Evolutionary conservation across 2,888 invertebrate species (phyloP).

Genomic region (Phyllotreta cruciferae): DNA sequence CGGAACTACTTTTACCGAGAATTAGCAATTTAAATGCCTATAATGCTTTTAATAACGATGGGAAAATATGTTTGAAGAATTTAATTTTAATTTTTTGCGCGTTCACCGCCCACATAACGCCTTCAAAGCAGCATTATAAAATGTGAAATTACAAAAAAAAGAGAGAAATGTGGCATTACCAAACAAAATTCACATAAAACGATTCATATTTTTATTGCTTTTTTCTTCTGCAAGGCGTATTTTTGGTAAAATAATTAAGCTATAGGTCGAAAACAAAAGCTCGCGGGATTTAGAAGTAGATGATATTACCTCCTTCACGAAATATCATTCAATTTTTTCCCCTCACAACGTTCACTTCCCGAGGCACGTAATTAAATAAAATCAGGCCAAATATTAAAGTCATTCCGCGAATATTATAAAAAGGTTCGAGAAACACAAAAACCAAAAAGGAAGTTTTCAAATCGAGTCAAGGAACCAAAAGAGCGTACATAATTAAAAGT

Average conservation of each 20-base stretch:
- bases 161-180: too few relatives aligned
- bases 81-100: too few relatives aligned
- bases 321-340: slow-evolving; percentile 1
- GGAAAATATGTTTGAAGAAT: too few relatives aligned
- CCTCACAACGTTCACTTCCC: not conserved
- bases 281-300: not conserved
- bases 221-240: too few relatives aligned
- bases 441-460: slow-evolving; percentile 33
- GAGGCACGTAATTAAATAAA: slow-evolving; percentile 29
- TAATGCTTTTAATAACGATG: too few relatives aligned
- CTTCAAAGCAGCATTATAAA: too few relatives aligned
- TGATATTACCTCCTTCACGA: not conserved
- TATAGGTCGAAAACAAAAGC: not conserved
- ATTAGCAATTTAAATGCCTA: too few relatives aligned
- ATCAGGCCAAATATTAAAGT: slow-evolving; percentile 28
- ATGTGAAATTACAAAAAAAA: too few relatives aligned
- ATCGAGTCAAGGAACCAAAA: slow-evolving; percentile 42
- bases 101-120: too few relatives aligned
- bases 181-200: too few relatives aligned
- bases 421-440: slow-evolving; percentile 23
- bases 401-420: slow-evolving; percentile 25
- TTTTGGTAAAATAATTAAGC: not conserved
- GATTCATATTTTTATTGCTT: too few relatives aligned
- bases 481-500: slow-evolving; percentile 47
- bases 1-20: too few relatives aligned